A percentile compares a stretch with the other conserved stretches of the same genome.
phyloP scores from a whole-genome alignment of 2,113 vertebrate species.

The Acrocephalus kingi region DNA sequence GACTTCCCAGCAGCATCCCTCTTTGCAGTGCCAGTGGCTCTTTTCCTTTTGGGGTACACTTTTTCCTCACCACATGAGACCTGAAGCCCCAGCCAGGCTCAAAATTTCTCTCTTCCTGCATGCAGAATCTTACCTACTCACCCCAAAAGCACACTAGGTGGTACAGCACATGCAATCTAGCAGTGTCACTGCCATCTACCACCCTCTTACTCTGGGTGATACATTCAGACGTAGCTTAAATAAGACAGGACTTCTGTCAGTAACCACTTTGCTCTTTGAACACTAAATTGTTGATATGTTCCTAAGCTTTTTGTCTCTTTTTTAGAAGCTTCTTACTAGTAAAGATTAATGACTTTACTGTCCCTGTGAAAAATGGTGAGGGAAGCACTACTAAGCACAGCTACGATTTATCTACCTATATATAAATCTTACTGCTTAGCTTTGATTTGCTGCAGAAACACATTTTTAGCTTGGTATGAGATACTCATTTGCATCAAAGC shows the following conservation, averaged over 20 bases:
- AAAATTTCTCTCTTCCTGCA: neutral
- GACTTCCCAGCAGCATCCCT: neutral
- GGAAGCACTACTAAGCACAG: neutral
- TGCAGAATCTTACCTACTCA: neutral
- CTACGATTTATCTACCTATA: neutral
- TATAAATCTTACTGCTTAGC: neutral
- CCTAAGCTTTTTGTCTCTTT: neutral
- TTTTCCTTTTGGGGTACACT: neutral
- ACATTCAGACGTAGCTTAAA: neutral
- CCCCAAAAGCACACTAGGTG: neutral
- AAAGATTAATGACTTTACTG: neutral
- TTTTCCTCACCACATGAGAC: neutral
- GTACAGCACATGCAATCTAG: neutral
- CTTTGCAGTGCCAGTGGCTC: neutral
- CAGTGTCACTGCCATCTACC: neutral
- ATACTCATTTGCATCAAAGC: neutral
- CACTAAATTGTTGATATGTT: neutral
- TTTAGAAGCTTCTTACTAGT: neutral
- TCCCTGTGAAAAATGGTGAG: neutral
- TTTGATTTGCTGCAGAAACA: constrained; percentile 23
- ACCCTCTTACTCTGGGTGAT: neutral
- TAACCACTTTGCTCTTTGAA: neutral
- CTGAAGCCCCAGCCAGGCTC: neutral
- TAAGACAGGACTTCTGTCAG: neutral
- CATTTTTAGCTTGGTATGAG: neutral